These are phyloP conservation scores for Lepidonotus clava DNA, from an alignment of 2,888 invertebrate species.

Conservation along the genomic window DNA sequence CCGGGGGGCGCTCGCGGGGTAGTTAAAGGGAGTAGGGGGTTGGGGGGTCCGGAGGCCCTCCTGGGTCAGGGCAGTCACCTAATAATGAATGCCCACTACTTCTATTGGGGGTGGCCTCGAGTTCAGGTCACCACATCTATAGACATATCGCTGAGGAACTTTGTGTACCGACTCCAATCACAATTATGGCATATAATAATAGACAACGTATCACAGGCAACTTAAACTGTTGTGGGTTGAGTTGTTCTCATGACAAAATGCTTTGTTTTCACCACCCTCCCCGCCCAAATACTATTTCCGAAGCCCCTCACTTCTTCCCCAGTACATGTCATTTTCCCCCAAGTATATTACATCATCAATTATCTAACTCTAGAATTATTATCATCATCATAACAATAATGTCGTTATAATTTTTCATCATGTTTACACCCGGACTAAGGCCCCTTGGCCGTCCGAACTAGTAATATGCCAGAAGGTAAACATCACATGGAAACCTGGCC, in stretches of 20 bases:
- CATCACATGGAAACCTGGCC: neutral
- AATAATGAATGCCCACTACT: too few relatives aligned
- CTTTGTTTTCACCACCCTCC: too few relatives aligned
- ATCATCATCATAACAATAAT: neutral
- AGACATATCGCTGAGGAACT: conserved; percentile 7
- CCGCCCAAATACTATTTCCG: too few relatives aligned
- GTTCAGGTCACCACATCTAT: conserved; percentile 10
- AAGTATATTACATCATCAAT: neutral
- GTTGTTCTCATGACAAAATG: conserved; percentile 4
- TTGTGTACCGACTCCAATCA: conserved; percentile 19
- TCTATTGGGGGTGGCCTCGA: too few relatives aligned
- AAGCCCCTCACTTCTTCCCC: neutral
- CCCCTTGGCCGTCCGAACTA: too few relatives aligned
- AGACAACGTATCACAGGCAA: conserved; percentile 44
- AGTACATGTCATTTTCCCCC: neutral
- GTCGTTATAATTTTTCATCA: too few relatives aligned
- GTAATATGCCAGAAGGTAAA: neutral
- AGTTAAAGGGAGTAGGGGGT: neutral
- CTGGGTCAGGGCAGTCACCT: neutral
- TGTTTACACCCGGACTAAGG: too few relatives aligned
- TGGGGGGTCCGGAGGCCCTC: too few relatives aligned
- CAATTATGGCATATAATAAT: conserved; percentile 38
- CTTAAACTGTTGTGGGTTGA: conserved; percentile 39
- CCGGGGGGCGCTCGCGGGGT: too few relatives aligned
- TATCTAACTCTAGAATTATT: neutral